Evolutionary conservation across 2,797 vertebrate species (phyloP).

Genomic region (Lacerta agilis): DNA sequence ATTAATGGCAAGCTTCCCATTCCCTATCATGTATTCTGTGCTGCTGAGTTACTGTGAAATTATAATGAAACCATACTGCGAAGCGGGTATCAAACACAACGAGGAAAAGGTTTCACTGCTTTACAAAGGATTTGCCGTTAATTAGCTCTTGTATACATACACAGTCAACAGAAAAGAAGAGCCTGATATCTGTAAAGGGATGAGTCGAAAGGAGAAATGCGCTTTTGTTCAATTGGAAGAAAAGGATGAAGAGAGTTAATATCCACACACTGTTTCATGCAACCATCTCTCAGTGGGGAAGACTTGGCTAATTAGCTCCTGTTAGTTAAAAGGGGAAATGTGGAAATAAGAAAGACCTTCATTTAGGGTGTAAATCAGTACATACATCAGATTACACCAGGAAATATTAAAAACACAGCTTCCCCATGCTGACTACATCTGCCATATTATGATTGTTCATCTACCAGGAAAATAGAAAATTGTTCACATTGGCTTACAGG

Average conservation of each 20-base stretch:
- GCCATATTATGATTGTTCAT: not conserved
- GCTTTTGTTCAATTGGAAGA: conserved; percentile 67
- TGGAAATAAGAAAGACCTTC: conserved; percentile 54
- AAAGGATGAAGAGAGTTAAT: conserved; percentile 67
- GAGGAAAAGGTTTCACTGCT: conserved; percentile 60
- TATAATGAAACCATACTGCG: conserved; percentile 60
- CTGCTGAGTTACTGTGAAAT: conserved; percentile 62
- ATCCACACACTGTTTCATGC: conserved; percentile 62
- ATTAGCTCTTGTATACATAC: conserved; percentile 70
- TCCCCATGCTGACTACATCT: conserved; percentile 25
- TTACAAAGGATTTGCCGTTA: conserved; percentile 69
- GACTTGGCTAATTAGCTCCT: conserved; percentile 71
- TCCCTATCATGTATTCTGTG: conserved; percentile 52
- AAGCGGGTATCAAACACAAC: conserved; percentile 59
- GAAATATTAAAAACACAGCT: conserved; percentile 11
- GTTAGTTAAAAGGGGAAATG: conserved; percentile 64
- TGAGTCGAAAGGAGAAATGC: conserved; percentile 68
- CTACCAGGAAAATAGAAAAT: conserved; percentile 2
- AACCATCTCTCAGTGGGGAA: conserved; percentile 64
- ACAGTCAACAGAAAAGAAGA: conserved; percentile 59
- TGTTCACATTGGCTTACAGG: conserved; percentile 9
- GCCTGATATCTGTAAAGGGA: conserved; percentile 65
- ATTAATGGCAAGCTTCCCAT: conserved; percentile 66
- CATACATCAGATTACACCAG: conserved; percentile 27
- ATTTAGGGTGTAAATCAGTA: conserved; percentile 45